A percentile compares a stretch with the other conserved stretches of the same genome.
Evolutionary conservation across 2,888 invertebrate species (phyloP).

Genomic region (Diaperis boleti): DNA sequence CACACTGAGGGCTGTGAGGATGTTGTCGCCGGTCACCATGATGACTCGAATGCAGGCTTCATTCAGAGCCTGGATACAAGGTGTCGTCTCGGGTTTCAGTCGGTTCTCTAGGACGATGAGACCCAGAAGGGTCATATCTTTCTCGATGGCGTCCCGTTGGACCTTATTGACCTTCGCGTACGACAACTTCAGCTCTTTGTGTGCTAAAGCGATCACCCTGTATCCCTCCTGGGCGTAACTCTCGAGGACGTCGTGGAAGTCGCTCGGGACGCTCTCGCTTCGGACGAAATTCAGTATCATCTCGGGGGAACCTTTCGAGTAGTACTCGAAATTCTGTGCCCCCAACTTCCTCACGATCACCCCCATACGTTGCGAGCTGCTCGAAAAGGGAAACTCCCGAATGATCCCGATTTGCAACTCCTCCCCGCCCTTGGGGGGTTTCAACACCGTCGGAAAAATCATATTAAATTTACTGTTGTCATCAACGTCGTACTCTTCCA

Average conservation of each 20-base stretch:
- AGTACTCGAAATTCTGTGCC: constrained; percentile 61
- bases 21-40: constrained; percentile 98
- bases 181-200: constrained; percentile 76
- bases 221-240: constrained; percentile 93
- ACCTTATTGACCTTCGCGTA: constrained; percentile 82
- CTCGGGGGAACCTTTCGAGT: constrained; percentile 85
- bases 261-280: constrained; percentile 82
- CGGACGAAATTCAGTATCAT: constrained; percentile 85
- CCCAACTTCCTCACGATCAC: constrained; percentile 85
- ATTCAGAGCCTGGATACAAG: constrained; percentile 83
- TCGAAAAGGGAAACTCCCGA: constrained; percentile 82
- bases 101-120: constrained; percentile 96
- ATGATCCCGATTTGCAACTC: constrained; percentile 77
- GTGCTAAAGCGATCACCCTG: constrained; percentile 91
- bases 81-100: constrained; percentile 88
- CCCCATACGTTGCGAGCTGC: constrained; percentile 89
- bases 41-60: constrained; percentile 89
- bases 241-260: constrained; percentile 82
- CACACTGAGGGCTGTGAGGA: constrained; percentile 93
- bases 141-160: constrained; percentile 83
- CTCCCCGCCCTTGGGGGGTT: constrained; percentile 70
- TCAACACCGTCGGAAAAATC: constrained; percentile 88
- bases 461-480: constrained; percentile 89
- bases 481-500: constrained; percentile 89
- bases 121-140: constrained; percentile 84